These are phyloP conservation scores for Phalacrocorax carbo DNA, from an alignment of 2,113 vertebrate species.

Conservation along the genomic window DNA sequence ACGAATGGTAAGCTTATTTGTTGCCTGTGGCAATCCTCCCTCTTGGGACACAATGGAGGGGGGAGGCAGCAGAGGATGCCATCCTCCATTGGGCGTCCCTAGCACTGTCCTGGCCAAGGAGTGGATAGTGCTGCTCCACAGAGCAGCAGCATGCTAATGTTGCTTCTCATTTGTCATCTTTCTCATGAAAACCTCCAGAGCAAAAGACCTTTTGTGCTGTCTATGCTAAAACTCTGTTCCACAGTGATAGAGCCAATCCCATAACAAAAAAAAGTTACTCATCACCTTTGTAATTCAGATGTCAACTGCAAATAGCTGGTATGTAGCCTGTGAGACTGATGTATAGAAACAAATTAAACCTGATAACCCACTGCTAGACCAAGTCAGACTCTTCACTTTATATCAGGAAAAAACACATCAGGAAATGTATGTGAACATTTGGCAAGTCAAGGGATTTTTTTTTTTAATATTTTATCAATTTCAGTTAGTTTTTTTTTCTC, in stretches of 20 bases:
- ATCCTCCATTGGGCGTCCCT: rapidly evolving
- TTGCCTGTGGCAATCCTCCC: neutral
- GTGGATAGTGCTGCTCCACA: neutral
- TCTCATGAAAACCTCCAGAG: neutral
- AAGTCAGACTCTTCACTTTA: neutral
- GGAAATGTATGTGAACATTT: neutral
- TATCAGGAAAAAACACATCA: neutral
- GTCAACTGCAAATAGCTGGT: neutral
- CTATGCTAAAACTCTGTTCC: neutral
- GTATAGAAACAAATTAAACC: neutral
- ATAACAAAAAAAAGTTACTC: neutral
- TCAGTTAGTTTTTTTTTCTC: neutral
- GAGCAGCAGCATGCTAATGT: rapidly evolving
- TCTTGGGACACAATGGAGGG: neutral
- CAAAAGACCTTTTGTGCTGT: neutral
- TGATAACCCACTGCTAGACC: neutral
- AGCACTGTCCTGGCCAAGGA: neutral
- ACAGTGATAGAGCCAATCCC: no score
- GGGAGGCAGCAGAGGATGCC: neutral
- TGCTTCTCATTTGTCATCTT: neutral
- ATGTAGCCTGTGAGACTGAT: neutral
- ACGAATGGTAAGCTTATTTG: neutral
- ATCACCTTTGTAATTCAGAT: neutral
- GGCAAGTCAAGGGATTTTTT: neutral
- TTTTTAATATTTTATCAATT: neutral